A percentile compares a stretch with the other conserved stretches of the same genome.
Evolutionary conservation across 2,888 invertebrate genomes (phyloP).

Genomic region (Blera fallax): DNA sequence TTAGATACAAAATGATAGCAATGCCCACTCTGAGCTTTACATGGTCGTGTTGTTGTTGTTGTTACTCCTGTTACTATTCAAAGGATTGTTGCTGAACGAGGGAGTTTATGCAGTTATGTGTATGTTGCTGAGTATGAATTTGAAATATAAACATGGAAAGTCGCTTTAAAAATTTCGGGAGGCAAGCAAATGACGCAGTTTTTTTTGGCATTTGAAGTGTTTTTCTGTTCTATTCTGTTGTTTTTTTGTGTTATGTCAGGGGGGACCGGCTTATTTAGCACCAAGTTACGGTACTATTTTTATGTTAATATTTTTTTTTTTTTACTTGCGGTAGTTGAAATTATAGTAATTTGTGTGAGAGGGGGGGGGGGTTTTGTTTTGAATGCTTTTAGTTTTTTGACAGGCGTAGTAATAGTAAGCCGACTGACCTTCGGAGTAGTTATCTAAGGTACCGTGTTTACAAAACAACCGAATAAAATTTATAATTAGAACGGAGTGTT

Average conservation of each 20-base stretch:
- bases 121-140: not conserved
- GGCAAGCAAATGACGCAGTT: constrained; percentile 4
- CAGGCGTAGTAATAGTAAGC: not conserved
- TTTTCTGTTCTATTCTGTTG: not conserved
- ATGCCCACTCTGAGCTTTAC: not conserved
- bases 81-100: not conserved
- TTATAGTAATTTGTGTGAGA: not conserved
- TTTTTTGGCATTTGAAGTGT: not conserved
- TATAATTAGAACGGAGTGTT: not conserved
- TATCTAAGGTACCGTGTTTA: not conserved
- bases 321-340: not conserved
- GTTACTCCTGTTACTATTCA: not conserved
- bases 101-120: not conserved
- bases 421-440: not conserved
- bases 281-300: not conserved
- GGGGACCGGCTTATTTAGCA: not conserved
- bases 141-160: not conserved
- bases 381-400: not conserved
- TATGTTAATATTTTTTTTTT: not conserved
- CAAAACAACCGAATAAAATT: not conserved
- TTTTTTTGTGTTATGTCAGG: not conserved
- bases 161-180: not conserved
- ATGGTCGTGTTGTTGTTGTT: not conserved
- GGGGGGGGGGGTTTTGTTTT: not conserved
- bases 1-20: constrained; percentile 7